Conservation (phyloP, 2,797 vertebrate genomes). For the Esox masquinongy region DNA sequence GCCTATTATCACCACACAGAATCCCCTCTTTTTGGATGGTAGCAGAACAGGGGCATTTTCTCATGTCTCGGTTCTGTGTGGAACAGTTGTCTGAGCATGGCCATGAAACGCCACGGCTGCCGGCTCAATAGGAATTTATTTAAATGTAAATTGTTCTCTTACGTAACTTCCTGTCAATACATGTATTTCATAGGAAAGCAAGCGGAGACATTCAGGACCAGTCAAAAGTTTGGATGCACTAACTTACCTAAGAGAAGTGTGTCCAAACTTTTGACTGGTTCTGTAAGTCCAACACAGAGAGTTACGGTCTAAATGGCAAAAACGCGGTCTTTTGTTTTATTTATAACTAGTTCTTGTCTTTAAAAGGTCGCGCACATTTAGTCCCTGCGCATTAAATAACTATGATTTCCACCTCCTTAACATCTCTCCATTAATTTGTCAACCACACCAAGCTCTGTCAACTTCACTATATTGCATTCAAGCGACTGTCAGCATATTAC, state of each 20-base stretch:
- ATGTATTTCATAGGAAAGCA: no score
- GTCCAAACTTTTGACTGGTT: no score
- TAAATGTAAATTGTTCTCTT: no score
- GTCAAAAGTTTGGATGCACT: no score
- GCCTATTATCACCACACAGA: background rate
- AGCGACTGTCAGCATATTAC: slow-evolving; percentile 56
- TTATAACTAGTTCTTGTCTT: slow-evolving; percentile 10
- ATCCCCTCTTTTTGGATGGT: no score
- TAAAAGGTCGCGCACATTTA: slow-evolving; percentile 42
- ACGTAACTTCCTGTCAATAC: no score
- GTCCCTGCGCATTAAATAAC: slow-evolving; percentile 12
- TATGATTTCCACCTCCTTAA: slow-evolving; percentile 36
- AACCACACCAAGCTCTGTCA: slow-evolving; percentile 48
- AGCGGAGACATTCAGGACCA: no score
- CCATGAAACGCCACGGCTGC: no score
- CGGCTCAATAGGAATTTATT: no score
- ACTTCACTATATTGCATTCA: slow-evolving; percentile 53
- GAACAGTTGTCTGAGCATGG: no score
- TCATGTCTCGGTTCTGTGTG: no score
- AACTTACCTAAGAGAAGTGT: background rate
- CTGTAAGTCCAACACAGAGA: background rate
- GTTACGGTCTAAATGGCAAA: background rate
- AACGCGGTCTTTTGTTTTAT: slow-evolving; percentile 21
- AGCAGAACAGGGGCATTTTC: no score
- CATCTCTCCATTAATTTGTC: slow-evolving; percentile 42